Evolutionary conservation across 2,113 vertebrate genomes (phyloP).

Genomic region (Channa argus): DNA sequence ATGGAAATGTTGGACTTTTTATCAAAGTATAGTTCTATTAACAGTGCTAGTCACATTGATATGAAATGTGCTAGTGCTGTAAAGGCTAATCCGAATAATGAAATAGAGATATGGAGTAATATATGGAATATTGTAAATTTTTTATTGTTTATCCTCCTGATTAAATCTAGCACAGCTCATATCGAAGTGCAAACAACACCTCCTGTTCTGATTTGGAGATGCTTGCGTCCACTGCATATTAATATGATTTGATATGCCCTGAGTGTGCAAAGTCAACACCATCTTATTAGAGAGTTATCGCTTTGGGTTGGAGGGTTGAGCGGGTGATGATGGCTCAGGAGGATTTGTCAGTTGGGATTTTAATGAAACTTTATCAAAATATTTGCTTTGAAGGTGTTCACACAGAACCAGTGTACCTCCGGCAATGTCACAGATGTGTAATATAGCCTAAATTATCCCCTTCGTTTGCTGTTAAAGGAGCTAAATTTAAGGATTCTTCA

Average conservation of each 20-base stretch:
- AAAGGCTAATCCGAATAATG: slow-evolving; percentile 46
- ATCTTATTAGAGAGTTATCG: slow-evolving; percentile 76
- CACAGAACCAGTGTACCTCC: slow-evolving; percentile 33
- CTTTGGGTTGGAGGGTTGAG: slow-evolving; percentile 38
- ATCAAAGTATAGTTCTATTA: background rate
- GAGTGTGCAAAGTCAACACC: slow-evolving; percentile 77
- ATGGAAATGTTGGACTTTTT: background rate
- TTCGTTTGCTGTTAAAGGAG: slow-evolving; percentile 35
- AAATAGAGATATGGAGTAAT: slow-evolving; percentile 50
- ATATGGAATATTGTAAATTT: slow-evolving; percentile 64
- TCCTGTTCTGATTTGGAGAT: slow-evolving; percentile 75
- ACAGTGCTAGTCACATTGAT: slow-evolving; percentile 21
- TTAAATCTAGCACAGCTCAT: slow-evolving; percentile 85
- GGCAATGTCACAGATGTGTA: slow-evolving; percentile 52
- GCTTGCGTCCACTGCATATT: slow-evolving; percentile 81
- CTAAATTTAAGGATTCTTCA: slow-evolving; percentile 30
- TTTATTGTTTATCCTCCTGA: slow-evolving; percentile 83
- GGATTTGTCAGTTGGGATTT: slow-evolving; percentile 81
- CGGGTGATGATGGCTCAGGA: slow-evolving; percentile 56
- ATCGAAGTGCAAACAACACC: slow-evolving; percentile 84
- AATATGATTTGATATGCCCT: slow-evolving; percentile 77
- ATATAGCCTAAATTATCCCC: slow-evolving; percentile 42
- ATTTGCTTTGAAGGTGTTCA: slow-evolving; percentile 63
- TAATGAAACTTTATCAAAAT: slow-evolving; percentile 81
- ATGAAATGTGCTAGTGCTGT: slow-evolving; percentile 10